Evolutionary conservation across 2,888 invertebrate species (phyloP), one percentile per base, ranked within the genome.

Genomic region (Drosophila flavopinicola): DNA sequence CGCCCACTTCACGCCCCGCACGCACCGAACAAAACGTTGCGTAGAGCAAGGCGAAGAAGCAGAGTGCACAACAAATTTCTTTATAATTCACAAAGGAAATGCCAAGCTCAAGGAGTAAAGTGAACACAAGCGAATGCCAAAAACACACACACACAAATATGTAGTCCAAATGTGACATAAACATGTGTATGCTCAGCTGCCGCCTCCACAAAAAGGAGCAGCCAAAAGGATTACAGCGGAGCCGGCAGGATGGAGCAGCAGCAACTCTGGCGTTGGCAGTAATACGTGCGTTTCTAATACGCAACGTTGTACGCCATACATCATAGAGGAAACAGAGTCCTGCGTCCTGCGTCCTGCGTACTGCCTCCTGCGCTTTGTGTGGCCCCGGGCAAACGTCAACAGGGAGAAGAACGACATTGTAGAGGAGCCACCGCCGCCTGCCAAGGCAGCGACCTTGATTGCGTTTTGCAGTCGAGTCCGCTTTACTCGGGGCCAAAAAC

Each of bases 1-100:
- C 49, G 27, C 58, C 51, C n/a, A 1, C 35, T 2, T 25, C 10
- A 10, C 13, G 41, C 9, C 23, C 30, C 10, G 11, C 29, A 52
- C 57, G 47, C 64, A 66, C 13, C 41, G 15, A 51, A 66, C 56
- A 53, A 57, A 72, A 52, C 56, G 68, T 57, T 73, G 65, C 69
- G 66, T 69, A 69, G 38, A 58, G 44, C 32, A 57, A 10, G 11
- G 42, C 38, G 32, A 61, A 54, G 33, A 54, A 30, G 17, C 58
- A 23, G 25, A 48, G 20, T 48, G 49, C 53, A 51, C 44, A 66
- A 68, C 79, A 85, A 85, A 80, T 80, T 85, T 80, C 80, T 85
- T 82, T 85, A 82, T 85, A 80, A 80, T 85, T 83, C 74, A 82
- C 85, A 80, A 80, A 80, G 80, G 74, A 85, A 85, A 75, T 78